These are phyloP conservation scores for Hylia prasina DNA, from an alignment of 2,113 vertebrate species.

Conservation along the genomic window DNA sequence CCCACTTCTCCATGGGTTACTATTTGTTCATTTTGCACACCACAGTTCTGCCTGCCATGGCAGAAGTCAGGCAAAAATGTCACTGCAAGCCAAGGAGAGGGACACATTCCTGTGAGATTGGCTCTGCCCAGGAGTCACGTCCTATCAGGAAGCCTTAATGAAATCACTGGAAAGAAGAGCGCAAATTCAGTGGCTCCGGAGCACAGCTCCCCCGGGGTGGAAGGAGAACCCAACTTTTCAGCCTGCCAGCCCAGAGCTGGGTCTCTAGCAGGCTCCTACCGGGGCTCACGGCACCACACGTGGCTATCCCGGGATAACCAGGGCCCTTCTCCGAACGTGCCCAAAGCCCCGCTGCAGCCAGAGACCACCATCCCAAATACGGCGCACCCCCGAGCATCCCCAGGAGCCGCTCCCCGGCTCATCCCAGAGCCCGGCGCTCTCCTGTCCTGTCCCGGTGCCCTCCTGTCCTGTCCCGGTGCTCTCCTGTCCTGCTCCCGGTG, in stretches of 20 bases:
- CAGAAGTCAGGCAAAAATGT: background rate
- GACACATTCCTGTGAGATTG: background rate
- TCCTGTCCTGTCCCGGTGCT: too few relatives aligned
- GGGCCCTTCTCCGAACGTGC: background rate
- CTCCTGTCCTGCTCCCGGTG: background rate
- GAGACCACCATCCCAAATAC: background rate
- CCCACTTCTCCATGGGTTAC: background rate
- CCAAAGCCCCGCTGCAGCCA: background rate
- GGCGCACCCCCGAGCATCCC: background rate
- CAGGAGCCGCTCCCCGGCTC: background rate
- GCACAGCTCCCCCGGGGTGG: background rate
- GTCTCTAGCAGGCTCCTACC: background rate
- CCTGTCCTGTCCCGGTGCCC: too few relatives aligned
- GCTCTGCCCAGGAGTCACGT: background rate
- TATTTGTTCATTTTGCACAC: background rate
- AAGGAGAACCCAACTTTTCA: background rate
- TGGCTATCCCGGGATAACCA: background rate
- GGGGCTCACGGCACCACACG: accelerated
- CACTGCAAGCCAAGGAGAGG: background rate
- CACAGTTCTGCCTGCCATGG: background rate
- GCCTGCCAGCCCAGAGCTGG: background rate
- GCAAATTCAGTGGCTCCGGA: background rate
- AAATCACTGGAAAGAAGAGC: background rate
- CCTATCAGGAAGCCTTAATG: background rate
- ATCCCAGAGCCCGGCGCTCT: background rate